Evolutionary conservation across 2,888 invertebrate species (phyloP), one percentile per base, ranked within the genome.

Genomic region (Trissolcus japonicus): DNA sequence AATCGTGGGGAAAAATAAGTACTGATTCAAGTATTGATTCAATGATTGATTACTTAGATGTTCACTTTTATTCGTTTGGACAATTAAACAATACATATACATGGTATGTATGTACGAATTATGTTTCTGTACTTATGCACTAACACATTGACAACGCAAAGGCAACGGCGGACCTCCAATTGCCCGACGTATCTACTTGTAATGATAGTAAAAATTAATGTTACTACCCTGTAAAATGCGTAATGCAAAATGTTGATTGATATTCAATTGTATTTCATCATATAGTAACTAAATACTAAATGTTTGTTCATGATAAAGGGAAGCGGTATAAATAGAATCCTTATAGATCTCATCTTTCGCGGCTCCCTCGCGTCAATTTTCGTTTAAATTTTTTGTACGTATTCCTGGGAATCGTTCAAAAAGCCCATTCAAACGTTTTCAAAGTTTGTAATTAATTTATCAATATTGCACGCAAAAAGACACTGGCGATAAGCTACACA

Each of bases 31-130:
- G 14, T 53, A 19, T n/a, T 35, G 19, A 51, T 51, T 51, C 19
- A 55, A 41, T 62, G 29, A 67, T 67, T 68, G 48, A 78, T 75
- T 78, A 72, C 21, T 71, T 66, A 79, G 61, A 67, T 76, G 66
- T 73, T 79, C 76, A 76, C 61, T 79, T 79, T 73, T 75, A 79
- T 79, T 79, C 51, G 66, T 84, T 85, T 86, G 83, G 85, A 86
- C 87, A 87, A 85, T 86, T 84, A 87, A 87, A 88, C 85, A 86
- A 86, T 88, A 88, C 87, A 87, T 88, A 87, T 84, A 86, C 83
- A 77, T 84, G 79, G 80, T 85, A 83, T 85, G 80, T 85, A 83
- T 85, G 84, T 86, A 86, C 84, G 86, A 85, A 86, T 86, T 86
- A 87, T 84, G 83, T 85, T 83, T 84, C 82, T 81, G 79, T 71